Percentiles rank a stretch among this genome's conserved stretches.
phyloP scores from a whole-genome alignment of 2,113 vertebrate genomes.

The Hiodon alosoides region DNA sequence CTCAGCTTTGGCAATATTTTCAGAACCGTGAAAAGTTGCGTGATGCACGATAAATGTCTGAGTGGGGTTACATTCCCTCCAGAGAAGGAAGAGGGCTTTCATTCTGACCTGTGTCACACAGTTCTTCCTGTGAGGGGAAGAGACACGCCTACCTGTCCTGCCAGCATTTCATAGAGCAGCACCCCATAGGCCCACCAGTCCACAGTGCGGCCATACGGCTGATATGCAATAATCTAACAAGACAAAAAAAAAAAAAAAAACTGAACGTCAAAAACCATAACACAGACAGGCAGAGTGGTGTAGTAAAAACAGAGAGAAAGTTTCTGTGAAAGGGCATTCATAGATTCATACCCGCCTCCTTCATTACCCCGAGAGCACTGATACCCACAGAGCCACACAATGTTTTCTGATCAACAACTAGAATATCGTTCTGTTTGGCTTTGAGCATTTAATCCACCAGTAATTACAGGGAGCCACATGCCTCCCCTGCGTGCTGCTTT shows the following conservation, averaged over 20 bases:
- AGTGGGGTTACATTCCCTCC: too few relatives aligned
- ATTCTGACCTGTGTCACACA: background rate
- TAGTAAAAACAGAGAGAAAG: background rate
- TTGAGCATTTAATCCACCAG: background rate
- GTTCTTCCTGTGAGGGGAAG: background rate
- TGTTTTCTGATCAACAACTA: background rate
- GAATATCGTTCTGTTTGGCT: background rate
- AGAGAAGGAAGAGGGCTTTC: background rate
- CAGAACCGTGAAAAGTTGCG: too few relatives aligned
- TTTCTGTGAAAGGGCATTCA: background rate
- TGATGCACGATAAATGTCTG: too few relatives aligned
- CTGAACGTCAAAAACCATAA: too few relatives aligned
- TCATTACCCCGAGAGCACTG: too few relatives aligned
- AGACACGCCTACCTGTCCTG: slow-evolving; percentile 76
- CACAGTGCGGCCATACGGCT: slow-evolving; percentile 91
- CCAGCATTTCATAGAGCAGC: slow-evolving; percentile 93
- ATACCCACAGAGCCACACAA: background rate
- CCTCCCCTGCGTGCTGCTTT: slow-evolving; percentile 3
- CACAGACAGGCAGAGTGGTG: background rate
- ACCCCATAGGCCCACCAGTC: slow-evolving; percentile 98
- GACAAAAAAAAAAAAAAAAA: slow-evolving; percentile 18
- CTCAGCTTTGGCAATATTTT: too few relatives aligned
- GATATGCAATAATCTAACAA: slow-evolving; percentile 90
- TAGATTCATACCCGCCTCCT: background rate
- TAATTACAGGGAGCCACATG: background rate